Evolutionary conservation across 2,888 invertebrate species (phyloP), one percentile per base, ranked within the genome.

Genomic region (Junonia oenone): DNA sequence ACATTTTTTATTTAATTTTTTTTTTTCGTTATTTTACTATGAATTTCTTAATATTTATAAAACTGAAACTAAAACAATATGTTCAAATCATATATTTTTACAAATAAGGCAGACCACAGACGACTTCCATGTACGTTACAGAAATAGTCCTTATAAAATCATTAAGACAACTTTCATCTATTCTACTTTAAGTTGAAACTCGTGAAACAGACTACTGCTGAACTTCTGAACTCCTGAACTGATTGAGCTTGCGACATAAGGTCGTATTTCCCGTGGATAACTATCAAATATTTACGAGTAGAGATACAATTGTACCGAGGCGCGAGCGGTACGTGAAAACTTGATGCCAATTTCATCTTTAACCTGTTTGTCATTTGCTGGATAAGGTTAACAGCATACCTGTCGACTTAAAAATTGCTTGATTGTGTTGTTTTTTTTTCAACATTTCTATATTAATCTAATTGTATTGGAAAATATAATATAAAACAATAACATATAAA

Each of bases 211-310:
- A 22, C 6, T 4, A 2, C 26, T 8, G 6, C 13, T 17, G 43
- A 26, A 26, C 43, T 43, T n/a, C n/a, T n/a, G n/a, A 6, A 2
- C 26, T 8, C 13, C 13, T 17, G 43, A 26, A 26, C 43, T 43
- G n/a, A 43, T 43, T 43, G n/a, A 13, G 26, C 26, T 43, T 26
- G 6, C 13, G 43, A 26, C 26, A 46, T 58, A 61, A 53, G 49
- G 58, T 56, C 58, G 63, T 63, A 55, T 58, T 55, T 61, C 58
- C 64, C 55, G 53, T 58, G 61, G 65, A 67, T 62, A 61, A 65
- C 66, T 71, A 70, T 79, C 66, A 77, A 80, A 76, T 79, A 78
- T 80, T 79, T 73, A 80, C 72, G 64, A 64, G 61, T 63, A 63
- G 58, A 67, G 33, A 47, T 75, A 73, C 71, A 71, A 75, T 73